Evolutionary conservation across 2,888 invertebrate species (phyloP), one percentile per base, ranked within the genome.

Genomic region (Caenorhabditis angaria): DNA sequence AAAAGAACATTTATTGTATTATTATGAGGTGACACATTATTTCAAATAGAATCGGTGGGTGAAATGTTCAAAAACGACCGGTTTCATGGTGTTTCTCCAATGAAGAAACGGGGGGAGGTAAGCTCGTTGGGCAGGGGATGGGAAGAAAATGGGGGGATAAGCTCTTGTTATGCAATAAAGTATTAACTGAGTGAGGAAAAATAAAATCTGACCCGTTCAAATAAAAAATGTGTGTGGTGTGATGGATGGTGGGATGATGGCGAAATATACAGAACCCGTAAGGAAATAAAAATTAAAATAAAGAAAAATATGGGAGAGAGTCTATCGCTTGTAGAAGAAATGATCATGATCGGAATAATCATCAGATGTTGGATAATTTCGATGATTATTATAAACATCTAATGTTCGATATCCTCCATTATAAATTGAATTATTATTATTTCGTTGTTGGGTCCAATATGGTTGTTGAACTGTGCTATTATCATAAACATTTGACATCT

Each of bases 401-500:
- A 78, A 24, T 12, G 78, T 78, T 48, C 76, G 35, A 28, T 78
- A 78, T 22, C 75, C 70, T 32, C 75, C 75, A 22, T 72, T 75
- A 25, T 72, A 70, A 4, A 72, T 70, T 20, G 78, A 71, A 32
- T 73, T 75, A 54, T 72, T n/a, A n/a, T n/a, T 76, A 29, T 75
- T 70, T 10, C 68, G 50, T 50, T 67, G 68, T 35, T 65, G 65
- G n/a, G 69, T 65, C 68, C 66, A 74, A 41, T 74, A 74, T 5
- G 73, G 73, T 29, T 65, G 63, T 12, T 70, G 76, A 32, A 67
- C 61, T 10, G 76, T 70, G 51, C 74, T 67, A 57, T 70, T 71
- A 65, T 78, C 78, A 35, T 78, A 78, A 41, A 76, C 69, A 50
- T 76, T 73, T 4, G 76, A 76, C 25, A 70, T 48, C 35, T 78